Percentiles rank a stretch among this genome's conserved stretches.
These are phyloP conservation scores for Neoascia interrupta DNA, from an alignment of 2,888 invertebrate species.

Conservation along the genomic window DNA sequence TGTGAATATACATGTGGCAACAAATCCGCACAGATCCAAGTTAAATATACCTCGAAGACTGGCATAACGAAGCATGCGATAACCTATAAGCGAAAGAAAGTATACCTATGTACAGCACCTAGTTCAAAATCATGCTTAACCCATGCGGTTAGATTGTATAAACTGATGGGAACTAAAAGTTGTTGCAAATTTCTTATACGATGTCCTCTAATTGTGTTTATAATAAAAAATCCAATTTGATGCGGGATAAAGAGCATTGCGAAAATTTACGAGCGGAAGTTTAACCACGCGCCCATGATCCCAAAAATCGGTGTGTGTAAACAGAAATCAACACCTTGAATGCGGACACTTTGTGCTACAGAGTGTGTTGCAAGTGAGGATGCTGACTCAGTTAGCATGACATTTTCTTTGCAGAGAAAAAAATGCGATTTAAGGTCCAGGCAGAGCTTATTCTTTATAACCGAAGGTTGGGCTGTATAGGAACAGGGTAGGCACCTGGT, in stretches of 20 bases:
- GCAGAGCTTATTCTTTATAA: background rate
- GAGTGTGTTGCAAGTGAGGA: background rate
- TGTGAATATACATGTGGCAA: conserved; percentile 32
- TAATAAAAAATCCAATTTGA: conserved; percentile 38
- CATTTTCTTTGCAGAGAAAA: background rate
- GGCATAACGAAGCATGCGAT: background rate
- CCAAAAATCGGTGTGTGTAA: conserved; percentile 2
- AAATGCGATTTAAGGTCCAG: background rate
- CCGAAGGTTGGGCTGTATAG: background rate
- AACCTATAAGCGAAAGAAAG: conserved; percentile 7
- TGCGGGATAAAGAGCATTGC: conserved; percentile 19
- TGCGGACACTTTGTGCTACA: background rate
- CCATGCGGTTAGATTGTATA: conserved; percentile 2
- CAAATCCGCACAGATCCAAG: background rate
- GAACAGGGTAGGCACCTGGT: too few species aligned
- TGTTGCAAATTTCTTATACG: conserved; percentile 10
- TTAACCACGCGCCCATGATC: background rate
- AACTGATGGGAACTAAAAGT: background rate
- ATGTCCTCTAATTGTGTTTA: conserved; percentile 48
- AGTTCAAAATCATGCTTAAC: conserved; percentile 49
- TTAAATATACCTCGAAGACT: conserved; percentile 22
- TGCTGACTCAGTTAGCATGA: background rate
- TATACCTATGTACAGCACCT: too few species aligned
- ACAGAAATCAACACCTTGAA: conserved; percentile 18
- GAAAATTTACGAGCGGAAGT: conserved; percentile 42